Percentiles rank a stretch among this genome's conserved stretches.
Evolutionary conservation across 2,113 vertebrate species (phyloP).

Genomic region (Dasyurus viverrinus): DNA sequence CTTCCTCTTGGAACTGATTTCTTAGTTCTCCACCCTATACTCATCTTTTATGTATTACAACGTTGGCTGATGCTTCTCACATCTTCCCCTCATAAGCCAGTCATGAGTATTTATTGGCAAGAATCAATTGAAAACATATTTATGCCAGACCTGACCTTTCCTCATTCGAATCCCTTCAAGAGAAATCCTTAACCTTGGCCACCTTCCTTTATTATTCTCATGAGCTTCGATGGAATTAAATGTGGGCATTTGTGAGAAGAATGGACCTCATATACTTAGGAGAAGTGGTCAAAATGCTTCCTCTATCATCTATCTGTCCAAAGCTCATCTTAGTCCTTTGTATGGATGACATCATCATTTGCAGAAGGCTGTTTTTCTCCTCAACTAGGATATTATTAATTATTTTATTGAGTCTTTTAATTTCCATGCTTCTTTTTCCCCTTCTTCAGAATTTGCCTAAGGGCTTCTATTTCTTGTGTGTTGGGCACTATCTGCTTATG

Average conservation of each 20-base stretch:
- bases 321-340: slow-evolving; percentile 58
- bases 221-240: slow-evolving; percentile 49
- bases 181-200: slow-evolving; percentile 45
- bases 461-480: slow-evolving; percentile 62
- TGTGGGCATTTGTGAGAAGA: slow-evolving; percentile 42
- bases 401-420: slow-evolving; percentile 62
- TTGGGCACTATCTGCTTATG: slow-evolving; percentile 51
- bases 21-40: background rate
- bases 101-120: slow-evolving; percentile 9
- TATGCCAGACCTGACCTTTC: background rate
- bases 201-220: slow-evolving; percentile 12
- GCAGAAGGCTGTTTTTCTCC: slow-evolving; percentile 49
- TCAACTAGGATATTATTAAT: slow-evolving; percentile 55
- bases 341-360: slow-evolving; percentile 60
- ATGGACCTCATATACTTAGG: slow-evolving; percentile 52
- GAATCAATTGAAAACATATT: slow-evolving; percentile 36
- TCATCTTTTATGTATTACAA: background rate
- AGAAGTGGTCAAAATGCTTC: slow-evolving; percentile 62
- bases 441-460: slow-evolving; percentile 65
- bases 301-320: slow-evolving; percentile 30
- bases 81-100: background rate
- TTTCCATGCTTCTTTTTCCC: slow-evolving; percentile 38
- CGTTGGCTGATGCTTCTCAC: slow-evolving; percentile 10
- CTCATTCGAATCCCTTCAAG: slow-evolving; percentile 37
- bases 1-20: background rate